These are phyloP conservation scores for Periphyllus acericola DNA, from an alignment of 2,888 invertebrate species.

Conservation along the genomic window DNA sequence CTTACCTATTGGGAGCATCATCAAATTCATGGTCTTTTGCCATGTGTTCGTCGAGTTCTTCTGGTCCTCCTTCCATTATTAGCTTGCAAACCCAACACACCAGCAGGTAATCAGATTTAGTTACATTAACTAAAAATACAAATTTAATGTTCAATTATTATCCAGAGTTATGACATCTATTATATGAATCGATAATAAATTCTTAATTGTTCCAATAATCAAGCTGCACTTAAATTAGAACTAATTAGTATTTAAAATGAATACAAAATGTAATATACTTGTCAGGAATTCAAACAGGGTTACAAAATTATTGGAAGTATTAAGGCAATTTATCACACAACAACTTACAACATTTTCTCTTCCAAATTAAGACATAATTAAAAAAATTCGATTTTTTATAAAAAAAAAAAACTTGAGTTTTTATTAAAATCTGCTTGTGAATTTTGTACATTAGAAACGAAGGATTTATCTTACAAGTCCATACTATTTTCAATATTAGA, in stretches of 20 bases:
- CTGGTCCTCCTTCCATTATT: conserved; percentile 63
- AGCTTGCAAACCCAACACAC: conserved; percentile 65
- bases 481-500: no score
- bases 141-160: background rate
- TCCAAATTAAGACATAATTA: conserved; percentile 40
- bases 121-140: conserved; percentile 52
- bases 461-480: no score
- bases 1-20: conserved; percentile 31
- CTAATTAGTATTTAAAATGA: background rate
- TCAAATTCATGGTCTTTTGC: conserved; percentile 58
- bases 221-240: background rate
- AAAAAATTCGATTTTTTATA: conserved; percentile 21
- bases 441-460: no score
- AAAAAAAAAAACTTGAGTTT: conserved; percentile 33
- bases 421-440: no score
- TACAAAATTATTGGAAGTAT: conserved; percentile 29
- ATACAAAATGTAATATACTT: background rate
- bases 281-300: background rate
- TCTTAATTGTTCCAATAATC: conserved; percentile 39
- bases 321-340: background rate
- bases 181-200: background rate
- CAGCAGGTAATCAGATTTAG: conserved; percentile 63
- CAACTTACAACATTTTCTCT: conserved; percentile 31
- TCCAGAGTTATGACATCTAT: background rate
- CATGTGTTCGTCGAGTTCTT: conserved; percentile 58